Evolutionary conservation across 2,113 vertebrate species (phyloP), one percentile per base, ranked within the genome.

Genomic region (Phasianus colchicus): DNA sequence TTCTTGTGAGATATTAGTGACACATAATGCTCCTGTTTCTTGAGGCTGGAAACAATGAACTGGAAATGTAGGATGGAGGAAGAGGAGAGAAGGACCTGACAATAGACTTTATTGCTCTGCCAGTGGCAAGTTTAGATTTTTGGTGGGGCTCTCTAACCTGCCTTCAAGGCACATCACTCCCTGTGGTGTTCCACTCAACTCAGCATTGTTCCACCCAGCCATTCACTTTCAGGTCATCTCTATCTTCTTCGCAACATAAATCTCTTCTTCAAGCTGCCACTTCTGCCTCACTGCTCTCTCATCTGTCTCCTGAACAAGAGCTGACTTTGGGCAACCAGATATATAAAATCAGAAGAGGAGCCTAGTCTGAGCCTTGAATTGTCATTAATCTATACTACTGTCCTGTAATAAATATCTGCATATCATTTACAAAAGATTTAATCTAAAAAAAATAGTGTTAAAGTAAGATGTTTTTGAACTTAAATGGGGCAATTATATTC

Each of bases 31-130:
- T 92, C 64, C 63, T 34, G 5, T 95, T 95, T 93, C 86, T 92
- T 90, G 84, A 78, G 92, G 79, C 66, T 89, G 78, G 92, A 91
- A 86, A 91, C 57, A 94, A 63, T 0, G 9, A 92, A 82, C 81
- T 92, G 75, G 82, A 97, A 96, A 89, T 89, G 84, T 76, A 83
- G 93, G 86, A 75, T 88, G 76, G 82, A 94, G 92, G 60, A 94
- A 30, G 15, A n/a, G 78, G 47, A 93, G 86, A 84, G 63, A 83
- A 93, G 48, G 67, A 92, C 32, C 29, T 57, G 57, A 76, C 86
- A 90, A 90, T 19, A 24, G 55, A 83, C 75, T 1, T 88, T 57
- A 27, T 72, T 93, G 87, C 34, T 91, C 63, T 93, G 61, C 83
- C 63, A 94, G 72, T 83, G 70, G 73, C 70, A 87, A 61, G 54